Percentiles rank a stretch among this genome's conserved stretches.
Conservation (phyloP, 2,888 invertebrate species). For the Drosophila rubida region DNA sequence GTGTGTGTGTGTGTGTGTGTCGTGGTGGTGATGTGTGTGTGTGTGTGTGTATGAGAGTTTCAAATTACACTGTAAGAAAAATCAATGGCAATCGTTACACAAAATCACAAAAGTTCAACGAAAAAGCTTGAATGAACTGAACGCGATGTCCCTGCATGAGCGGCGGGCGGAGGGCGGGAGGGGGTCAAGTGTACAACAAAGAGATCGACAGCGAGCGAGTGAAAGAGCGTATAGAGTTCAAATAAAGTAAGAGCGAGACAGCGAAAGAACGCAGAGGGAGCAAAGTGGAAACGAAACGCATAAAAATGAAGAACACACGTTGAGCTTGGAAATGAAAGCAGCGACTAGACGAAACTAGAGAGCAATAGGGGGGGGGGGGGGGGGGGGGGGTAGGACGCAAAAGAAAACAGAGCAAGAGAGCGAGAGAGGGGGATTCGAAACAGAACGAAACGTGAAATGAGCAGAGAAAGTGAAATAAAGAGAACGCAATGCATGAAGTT, state of each 20-base stretch:
- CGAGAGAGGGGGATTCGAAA: not conserved
- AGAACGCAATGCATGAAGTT: conserved; percentile 1
- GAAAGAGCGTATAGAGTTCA: conserved; percentile 15
- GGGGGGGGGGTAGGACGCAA: not conserved
- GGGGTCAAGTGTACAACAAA: conserved; percentile 30
- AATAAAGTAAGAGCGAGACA: conserved; percentile 3
- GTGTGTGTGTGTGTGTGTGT: conserved; percentile 18
- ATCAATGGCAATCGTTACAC: conserved; percentile 37
- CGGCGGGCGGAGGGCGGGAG: not conserved
- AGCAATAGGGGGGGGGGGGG: conserved; percentile 11
- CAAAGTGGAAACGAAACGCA: not conserved
- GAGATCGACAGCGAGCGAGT: conserved; percentile 18
- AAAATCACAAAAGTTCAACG: conserved; percentile 37
- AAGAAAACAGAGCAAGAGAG: not conserved
- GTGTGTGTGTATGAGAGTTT: conserved; percentile 13
- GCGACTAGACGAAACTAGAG: conserved; percentile 42
- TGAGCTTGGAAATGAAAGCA: conserved; percentile 7
- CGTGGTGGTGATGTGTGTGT: conserved; percentile 24
- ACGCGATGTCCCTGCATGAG: conserved; percentile 26
- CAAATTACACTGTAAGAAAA: conserved; percentile 44
- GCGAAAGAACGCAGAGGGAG: conserved; percentile 5
- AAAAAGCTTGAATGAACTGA: conserved; percentile 30
- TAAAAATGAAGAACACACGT: not conserved
- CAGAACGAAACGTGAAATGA: not conserved
- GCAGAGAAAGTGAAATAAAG: conserved; percentile 1